Conservation (phyloP, 2,888 invertebrate genomes). For the Meiosimyza decipiens region DNA sequence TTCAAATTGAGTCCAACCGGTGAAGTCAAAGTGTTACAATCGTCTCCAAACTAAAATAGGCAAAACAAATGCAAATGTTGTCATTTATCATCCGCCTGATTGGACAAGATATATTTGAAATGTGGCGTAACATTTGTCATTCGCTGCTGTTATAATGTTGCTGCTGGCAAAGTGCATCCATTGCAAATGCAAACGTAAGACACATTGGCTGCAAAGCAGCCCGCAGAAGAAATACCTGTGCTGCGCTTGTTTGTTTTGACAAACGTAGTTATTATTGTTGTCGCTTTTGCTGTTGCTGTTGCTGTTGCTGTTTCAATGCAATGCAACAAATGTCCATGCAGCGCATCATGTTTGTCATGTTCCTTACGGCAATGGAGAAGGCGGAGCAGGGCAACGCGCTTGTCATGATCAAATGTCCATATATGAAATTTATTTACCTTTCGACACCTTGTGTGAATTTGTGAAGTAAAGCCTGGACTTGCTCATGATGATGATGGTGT, state of each 20-base stretch:
- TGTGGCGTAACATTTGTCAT: not conserved
- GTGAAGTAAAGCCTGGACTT: not conserved
- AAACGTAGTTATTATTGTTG: constrained; percentile 9
- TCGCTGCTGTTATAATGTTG: no score
- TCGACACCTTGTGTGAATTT: constrained; percentile 22
- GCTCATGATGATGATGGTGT: not conserved
- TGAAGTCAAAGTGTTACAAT: not conserved
- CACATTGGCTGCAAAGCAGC: no score
- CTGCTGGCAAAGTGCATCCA: not conserved
- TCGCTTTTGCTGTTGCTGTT: constrained; percentile 5
- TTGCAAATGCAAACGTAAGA: no score
- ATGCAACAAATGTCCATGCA: not conserved
- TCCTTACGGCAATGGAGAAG: not conserved
- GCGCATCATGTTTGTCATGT: constrained; percentile 3
- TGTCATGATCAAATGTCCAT: constrained; percentile 22
- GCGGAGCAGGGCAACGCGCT: constrained; percentile 4
- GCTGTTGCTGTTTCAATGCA: not conserved
- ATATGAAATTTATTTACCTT: constrained; percentile 26
- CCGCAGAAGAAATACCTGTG: not conserved
- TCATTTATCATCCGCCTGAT: not conserved
- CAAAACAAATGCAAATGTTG: constrained; percentile 19
- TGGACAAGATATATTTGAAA: constrained; percentile 9
- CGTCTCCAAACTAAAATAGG: not conserved
- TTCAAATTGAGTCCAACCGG: no score
- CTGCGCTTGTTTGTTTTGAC: not conserved